phyloP scores from a whole-genome alignment of 2,797 vertebrate species.

The Oreonectes daqikongensis region DNA sequence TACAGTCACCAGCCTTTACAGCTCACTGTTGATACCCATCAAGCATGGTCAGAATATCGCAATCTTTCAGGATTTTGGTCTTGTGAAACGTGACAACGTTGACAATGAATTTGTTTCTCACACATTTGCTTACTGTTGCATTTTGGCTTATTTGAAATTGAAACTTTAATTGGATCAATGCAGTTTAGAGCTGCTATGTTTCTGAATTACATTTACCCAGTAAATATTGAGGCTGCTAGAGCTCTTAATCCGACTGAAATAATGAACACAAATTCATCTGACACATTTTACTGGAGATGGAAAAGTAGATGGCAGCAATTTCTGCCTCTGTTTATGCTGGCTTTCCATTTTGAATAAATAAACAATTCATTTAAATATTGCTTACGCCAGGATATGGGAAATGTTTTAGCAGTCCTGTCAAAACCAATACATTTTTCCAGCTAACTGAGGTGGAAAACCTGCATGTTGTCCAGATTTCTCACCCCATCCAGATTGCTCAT shows the following conservation, averaged over 20 bases:
- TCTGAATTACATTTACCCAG: background rate
- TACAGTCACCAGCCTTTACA: background rate
- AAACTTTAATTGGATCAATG: conserved; percentile 5
- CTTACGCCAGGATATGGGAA: background rate
- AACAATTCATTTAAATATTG: conserved; percentile 34
- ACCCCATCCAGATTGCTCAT: conserved; percentile 13
- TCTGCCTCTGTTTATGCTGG: background rate
- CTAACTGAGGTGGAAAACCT: conserved; percentile 25
- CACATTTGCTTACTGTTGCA: conserved; percentile 3
- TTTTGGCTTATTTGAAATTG: background rate
- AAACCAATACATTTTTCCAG: background rate
- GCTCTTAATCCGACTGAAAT: background rate
- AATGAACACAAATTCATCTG: background rate
- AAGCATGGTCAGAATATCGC: background rate
- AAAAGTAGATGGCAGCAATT: background rate
- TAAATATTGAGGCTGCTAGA: conserved; percentile 10
- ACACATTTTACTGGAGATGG: background rate
- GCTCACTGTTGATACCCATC: background rate
- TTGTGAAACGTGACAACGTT: background rate
- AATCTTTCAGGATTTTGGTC: background rate
- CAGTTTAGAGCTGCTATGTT: background rate
- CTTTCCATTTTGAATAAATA: background rate
- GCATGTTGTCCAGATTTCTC: background rate
- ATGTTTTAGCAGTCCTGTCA: conserved; percentile 7
- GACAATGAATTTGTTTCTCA: background rate